A percentile compares a stretch with the other conserved stretches of the same genome.
Evolutionary conservation across 2,113 vertebrate genomes (phyloP).

Genomic region (Gallinago jamesoni): DNA sequence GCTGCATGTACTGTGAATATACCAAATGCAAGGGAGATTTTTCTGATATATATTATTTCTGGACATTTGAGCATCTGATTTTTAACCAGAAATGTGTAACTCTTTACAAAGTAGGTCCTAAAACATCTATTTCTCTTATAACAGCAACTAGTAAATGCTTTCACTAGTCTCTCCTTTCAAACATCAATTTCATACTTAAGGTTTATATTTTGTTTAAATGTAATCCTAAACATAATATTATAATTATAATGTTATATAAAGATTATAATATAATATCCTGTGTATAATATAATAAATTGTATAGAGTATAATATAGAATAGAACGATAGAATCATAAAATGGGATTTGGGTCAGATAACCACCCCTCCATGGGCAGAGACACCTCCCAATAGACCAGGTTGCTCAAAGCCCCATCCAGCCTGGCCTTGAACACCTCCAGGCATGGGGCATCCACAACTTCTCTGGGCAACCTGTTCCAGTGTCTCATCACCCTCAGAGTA

Average conservation of each 20-base stretch:
- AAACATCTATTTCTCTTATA: background rate
- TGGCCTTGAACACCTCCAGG: background rate
- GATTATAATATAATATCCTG: background rate
- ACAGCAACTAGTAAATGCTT: background rate
- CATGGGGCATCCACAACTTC: rapidly evolving
- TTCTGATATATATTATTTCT: background rate
- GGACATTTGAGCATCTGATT: background rate
- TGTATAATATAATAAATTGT: background rate
- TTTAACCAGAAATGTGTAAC: background rate
- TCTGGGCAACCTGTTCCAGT: no score
- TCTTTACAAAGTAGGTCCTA: background rate
- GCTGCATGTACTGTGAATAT: background rate
- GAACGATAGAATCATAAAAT: background rate
- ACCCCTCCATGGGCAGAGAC: rapidly evolving
- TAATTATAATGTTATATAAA: background rate
- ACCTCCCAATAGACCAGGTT: background rate
- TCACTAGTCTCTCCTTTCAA: background rate
- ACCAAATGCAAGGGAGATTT: background rate
- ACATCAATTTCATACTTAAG: background rate
- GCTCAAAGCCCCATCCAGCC: background rate
- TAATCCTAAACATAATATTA: background rate
- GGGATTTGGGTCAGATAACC: background rate
- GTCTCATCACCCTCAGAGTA: background rate
- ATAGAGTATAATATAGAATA: background rate
- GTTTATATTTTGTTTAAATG: background rate